phyloP scores from a whole-genome alignment of 2,888 invertebrate species.

The Theodoxus fluviatilis region DNA sequence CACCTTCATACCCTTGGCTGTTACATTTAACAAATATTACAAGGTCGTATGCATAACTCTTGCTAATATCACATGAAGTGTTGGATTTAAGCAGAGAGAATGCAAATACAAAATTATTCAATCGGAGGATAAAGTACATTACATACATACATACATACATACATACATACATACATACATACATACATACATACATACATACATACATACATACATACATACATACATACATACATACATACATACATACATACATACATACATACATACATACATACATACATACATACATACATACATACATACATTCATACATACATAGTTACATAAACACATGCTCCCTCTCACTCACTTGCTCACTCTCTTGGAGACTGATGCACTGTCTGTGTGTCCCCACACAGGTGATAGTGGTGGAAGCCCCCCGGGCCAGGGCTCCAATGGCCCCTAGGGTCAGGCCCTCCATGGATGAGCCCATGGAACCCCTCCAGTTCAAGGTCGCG shows the following conservation, averaged over 20 bases:
- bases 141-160: constrained; percentile 20
- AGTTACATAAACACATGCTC: constrained; percentile 3
- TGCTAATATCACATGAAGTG: no score
- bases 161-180: constrained; percentile 20
- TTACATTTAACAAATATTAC: no score
- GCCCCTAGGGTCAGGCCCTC: constrained; percentile 50
- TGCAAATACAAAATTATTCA: no score
- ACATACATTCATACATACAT: constrained; percentile 20
- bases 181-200: constrained; percentile 20
- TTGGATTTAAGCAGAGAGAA: no score
- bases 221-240: constrained; percentile 14
- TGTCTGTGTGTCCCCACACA: no score
- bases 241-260: constrained; percentile 13
- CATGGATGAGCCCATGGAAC: constrained; percentile 52
- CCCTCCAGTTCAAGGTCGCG: constrained; percentile 68
- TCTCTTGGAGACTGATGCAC: no score
- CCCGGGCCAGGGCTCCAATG: constrained; percentile 30
- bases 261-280: constrained; percentile 17
- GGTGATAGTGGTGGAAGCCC: constrained; percentile 36
- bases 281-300: constrained; percentile 22
- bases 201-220: constrained; percentile 20
- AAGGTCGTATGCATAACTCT: no score
- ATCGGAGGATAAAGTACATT: no score
- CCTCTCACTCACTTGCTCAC: background rate
- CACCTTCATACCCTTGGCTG: no score